These are phyloP conservation scores for Ptychoptera contaminata DNA, from an alignment of 2,888 invertebrate genomes.

Conservation along the genomic window DNA sequence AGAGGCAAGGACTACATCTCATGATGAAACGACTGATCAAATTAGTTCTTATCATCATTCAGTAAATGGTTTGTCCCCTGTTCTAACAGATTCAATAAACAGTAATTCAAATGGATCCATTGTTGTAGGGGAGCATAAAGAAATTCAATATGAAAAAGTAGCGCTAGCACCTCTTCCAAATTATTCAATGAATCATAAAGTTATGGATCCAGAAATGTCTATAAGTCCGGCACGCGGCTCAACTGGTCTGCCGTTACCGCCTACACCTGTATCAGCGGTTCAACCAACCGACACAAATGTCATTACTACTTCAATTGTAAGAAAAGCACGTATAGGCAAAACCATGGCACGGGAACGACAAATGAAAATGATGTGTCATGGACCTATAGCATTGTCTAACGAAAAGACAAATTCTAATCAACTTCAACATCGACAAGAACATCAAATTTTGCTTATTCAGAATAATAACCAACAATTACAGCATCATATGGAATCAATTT, in stretches of 20 bases:
- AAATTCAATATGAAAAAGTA: constrained; percentile 26
- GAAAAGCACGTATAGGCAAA: constrained; percentile 43
- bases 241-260: constrained; percentile 46
- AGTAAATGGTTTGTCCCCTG: too few relatives aligned
- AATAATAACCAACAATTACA: constrained; percentile 9
- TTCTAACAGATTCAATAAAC: neutral
- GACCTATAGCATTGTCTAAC: neutral
- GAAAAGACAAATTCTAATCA: constrained; percentile 1
- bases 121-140: constrained; percentile 6
- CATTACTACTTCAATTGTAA: constrained; percentile 17
- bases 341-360: constrained; percentile 44
- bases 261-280: constrained; percentile 19
- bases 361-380: constrained; percentile 16
- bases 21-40: constrained; percentile 1
- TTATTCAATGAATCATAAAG: constrained; percentile 12
- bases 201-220: constrained; percentile 17
- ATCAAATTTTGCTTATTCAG: constrained; percentile 9
- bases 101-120: neutral
- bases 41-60: neutral
- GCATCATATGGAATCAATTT: constrained; percentile 3
- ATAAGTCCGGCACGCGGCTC: constrained; percentile 52
- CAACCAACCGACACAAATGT: constrained; percentile 6
- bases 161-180: constrained; percentile 25
- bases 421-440: constrained; percentile 10
- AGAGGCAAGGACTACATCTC: constrained; percentile 11